Evolutionary conservation across 2,888 invertebrate species (phyloP), one percentile per base, ranked within the genome.

Genomic region (Drosophila glabriapex): DNA sequence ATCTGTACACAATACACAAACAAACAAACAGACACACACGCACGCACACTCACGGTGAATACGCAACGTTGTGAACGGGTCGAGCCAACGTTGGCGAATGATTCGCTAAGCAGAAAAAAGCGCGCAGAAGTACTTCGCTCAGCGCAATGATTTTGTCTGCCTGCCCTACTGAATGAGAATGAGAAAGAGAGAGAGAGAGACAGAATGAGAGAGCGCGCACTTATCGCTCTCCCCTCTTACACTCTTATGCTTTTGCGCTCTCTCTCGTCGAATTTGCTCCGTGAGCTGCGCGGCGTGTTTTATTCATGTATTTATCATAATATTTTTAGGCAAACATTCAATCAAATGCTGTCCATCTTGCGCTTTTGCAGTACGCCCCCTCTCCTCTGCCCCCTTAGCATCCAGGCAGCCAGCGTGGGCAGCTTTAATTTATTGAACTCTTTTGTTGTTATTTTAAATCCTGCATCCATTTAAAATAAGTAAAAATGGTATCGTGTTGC

Each of bases 301-400:
- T 46, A 59, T 58, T 53, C 25, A 58, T 75, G n/a, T 28, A 46
- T 29, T 54, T 69, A 66, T 25, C 62, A 46, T 79, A 60, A 46
- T 79, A 54, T 74, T 73, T 85, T 66, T 76, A 85, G 88, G 78
- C 83, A 87, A 89, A 85, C 83, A 82, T 81, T 89, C 74, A 76
- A 76, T 78, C 79, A 83, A 70, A 78, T 46, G 63, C 56, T 70
- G 61, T 64, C 65, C 52, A 58, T 59, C 59, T 58, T 33, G 25
- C 28, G n/a, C 37, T 29, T 54, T 35, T 22, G 50, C 61, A 43
- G 49, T 25, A 41, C 54, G 55, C 19, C 19, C 22, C 22, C 22
- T 43, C 12, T 22, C 19, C 53, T 49, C 43, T 37, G 1, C 43
- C 25, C 53, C 53, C 43, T 49, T 25, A 69, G 59, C 59, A 65